phyloP scores from a whole-genome alignment of 2,888 invertebrate species.

The Lasioglossum oenotherae region DNA sequence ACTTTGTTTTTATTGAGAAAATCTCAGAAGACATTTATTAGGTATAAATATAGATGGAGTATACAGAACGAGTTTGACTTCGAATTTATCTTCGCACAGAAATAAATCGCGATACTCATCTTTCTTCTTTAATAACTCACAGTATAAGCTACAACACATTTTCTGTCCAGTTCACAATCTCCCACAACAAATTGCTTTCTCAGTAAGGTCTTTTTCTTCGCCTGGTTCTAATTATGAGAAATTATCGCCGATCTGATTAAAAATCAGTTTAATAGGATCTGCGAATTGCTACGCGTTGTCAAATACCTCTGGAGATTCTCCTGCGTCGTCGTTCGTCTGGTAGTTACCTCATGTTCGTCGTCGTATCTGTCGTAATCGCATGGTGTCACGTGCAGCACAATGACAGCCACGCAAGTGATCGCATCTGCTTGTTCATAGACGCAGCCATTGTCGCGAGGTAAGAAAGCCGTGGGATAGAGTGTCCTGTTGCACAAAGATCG shows the following conservation, averaged over 20 bases:
- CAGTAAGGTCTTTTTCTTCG: neutral
- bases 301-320: neutral
- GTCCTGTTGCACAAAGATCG: constrained; percentile 49
- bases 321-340: neutral
- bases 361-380: constrained; percentile 26
- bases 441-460: constrained; percentile 29
- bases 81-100: neutral
- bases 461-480: constrained; percentile 62
- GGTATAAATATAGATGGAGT: too few species aligned
- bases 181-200: neutral
- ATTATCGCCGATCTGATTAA: constrained; percentile 10
- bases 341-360: constrained; percentile 28
- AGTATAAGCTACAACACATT: neutral
- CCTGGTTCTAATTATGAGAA: neutral
- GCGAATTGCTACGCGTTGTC: neutral
- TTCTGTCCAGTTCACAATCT: neutral
- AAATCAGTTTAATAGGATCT: neutral
- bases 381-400: constrained; percentile 16
- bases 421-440: constrained; percentile 27
- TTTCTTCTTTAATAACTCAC: neutral
- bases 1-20: neutral
- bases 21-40: too few species aligned
- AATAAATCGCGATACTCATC: neutral
- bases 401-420: constrained; percentile 29
- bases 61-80: neutral